These are phyloP conservation scores for Cydia amplana DNA, from an alignment of 1,140 invertebrate species.

Conservation along the genomic window DNA sequence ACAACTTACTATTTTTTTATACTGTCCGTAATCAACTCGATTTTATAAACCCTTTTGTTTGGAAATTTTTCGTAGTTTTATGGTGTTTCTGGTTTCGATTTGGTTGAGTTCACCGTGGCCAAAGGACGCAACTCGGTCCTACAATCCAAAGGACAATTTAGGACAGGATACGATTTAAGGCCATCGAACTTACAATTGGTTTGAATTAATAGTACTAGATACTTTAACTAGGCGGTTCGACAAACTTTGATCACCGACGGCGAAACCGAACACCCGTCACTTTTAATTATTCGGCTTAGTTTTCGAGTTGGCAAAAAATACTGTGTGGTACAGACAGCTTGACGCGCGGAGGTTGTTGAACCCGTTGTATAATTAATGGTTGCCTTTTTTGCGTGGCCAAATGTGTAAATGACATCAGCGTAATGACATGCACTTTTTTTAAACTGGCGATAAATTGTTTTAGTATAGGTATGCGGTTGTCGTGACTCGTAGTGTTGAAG, in stretches of 20 bases:
- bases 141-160: background rate
- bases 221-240: conserved; percentile 36
- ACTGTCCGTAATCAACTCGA: too few species aligned
- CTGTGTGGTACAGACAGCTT: conserved; percentile 46
- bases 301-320: conserved; percentile 51
- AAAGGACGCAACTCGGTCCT: background rate
- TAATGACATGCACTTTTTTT: conserved; percentile 26
- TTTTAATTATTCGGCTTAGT: conserved; percentile 55
- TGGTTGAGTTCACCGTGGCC: background rate
- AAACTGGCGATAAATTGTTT: conserved; percentile 19
- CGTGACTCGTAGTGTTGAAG: background rate
- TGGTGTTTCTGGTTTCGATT: too few species aligned
- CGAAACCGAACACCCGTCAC: conserved; percentile 40
- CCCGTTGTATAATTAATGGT: conserved; percentile 50
- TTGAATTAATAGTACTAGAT: conserved; percentile 40
- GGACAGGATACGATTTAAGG: conserved; percentile 39
- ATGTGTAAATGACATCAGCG: conserved; percentile 27
- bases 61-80: background rate
- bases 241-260: conserved; percentile 38
- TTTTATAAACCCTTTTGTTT: background rate
- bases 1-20: too few species aligned
- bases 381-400: conserved; percentile 21
- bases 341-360: conserved; percentile 51
- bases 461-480: background rate
- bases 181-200: conserved; percentile 46